These are phyloP conservation scores for Chiloscyllium punctatum DNA, from an alignment of 2,797 vertebrate genomes.

Conservation along the genomic window DNA sequence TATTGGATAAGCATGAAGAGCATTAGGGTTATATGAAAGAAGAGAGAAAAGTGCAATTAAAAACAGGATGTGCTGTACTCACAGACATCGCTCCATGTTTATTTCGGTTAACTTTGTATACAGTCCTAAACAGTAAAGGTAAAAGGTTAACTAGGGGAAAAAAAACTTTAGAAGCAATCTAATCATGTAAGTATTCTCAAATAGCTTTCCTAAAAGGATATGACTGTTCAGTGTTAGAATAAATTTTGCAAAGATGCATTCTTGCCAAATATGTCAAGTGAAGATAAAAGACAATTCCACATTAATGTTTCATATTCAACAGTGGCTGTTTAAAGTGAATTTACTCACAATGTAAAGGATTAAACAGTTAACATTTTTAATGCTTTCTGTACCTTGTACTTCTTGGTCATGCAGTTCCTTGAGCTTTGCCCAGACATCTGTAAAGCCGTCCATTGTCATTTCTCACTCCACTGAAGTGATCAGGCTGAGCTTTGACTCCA, in stretches of 20 bases:
- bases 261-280: background rate
- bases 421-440: conserved; percentile 72
- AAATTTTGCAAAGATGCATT: background rate
- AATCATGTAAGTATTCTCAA: background rate
- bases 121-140: conserved; percentile 60
- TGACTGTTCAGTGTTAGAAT: background rate
- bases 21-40: background rate
- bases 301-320: background rate
- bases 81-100: conserved; percentile 86
- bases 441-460: conserved; percentile 68
- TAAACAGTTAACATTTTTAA: background rate
- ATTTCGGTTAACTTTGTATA: conserved; percentile 80
- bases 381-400: conserved; percentile 56
- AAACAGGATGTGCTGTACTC: conserved; percentile 48
- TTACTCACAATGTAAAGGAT: background rate
- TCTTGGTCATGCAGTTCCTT: conserved; percentile 82
- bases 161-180: conserved; percentile 1
- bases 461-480: conserved; percentile 22
- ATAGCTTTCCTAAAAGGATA: background rate
- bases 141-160: conserved; percentile 4
- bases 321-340: background rate
- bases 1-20: background rate
- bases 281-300: background rate
- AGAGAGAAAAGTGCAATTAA: background rate
- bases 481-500: background rate